Conservation (phyloP, 2,113 vertebrate species). For the Megatriorchis doriae region DNA sequence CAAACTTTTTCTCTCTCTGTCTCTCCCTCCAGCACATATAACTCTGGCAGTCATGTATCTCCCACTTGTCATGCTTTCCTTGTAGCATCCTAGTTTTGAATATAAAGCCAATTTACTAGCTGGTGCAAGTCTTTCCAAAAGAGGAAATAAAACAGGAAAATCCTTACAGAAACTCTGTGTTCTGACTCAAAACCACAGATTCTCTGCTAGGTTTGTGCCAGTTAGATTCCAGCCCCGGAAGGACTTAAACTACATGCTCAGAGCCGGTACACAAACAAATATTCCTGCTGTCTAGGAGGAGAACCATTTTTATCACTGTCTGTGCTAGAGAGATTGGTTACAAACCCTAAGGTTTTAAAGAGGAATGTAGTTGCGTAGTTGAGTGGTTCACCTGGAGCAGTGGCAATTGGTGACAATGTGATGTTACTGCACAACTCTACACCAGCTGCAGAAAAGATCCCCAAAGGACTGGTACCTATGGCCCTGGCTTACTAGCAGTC, state of each 20-base stretch:
- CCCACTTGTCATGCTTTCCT: background rate
- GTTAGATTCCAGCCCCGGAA: background rate
- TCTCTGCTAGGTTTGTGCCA: background rate
- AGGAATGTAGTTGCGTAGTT: fast-evolving
- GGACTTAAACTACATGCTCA: background rate
- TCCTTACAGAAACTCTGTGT: background rate
- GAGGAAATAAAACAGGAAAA: background rate
- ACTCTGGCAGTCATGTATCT: background rate
- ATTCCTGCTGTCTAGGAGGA: background rate
- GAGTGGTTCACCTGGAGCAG: background rate
- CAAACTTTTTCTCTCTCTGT: background rate
- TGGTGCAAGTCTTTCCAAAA: background rate
- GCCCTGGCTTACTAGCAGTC: background rate
- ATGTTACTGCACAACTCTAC: background rate
- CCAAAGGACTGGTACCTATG: background rate
- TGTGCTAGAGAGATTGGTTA: background rate
- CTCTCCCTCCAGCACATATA: background rate
- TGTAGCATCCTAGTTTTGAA: background rate
- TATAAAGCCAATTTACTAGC: background rate
- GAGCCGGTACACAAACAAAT: background rate
- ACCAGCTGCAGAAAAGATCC: background rate
- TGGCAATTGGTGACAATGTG: background rate
- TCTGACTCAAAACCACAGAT: background rate
- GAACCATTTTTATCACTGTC: background rate
- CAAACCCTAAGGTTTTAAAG: background rate